Percentiles rank a stretch among this genome's conserved stretches.
phyloP scores from a whole-genome alignment of 2,888 invertebrate species.

The Conus canariensis region DNA sequence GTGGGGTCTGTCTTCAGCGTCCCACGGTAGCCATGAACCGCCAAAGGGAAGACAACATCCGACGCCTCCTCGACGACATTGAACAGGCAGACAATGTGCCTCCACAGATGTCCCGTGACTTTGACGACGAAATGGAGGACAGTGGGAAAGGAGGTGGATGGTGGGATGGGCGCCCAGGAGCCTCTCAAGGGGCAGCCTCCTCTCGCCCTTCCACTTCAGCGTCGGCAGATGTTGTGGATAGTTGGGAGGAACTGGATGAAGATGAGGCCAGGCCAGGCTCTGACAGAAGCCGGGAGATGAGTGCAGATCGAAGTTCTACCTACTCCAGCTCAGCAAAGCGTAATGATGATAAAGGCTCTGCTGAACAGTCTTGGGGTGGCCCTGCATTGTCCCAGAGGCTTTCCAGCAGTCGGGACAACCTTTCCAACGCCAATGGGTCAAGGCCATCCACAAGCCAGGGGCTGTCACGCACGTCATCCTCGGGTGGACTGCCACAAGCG shows the following conservation, averaged over 20 bases:
- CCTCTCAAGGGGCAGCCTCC: neutral
- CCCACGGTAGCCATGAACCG: slow-evolving; percentile 63
- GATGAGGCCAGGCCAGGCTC: neutral
- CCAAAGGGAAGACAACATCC: slow-evolving; percentile 60
- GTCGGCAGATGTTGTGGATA: neutral
- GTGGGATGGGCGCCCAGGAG: neutral
- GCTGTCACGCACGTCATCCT: neutral
- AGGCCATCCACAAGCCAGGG: slow-evolving; percentile 28
- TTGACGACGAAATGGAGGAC: neutral
- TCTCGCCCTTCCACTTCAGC: neutral
- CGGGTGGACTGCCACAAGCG: neutral
- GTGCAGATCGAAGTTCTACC: neutral
- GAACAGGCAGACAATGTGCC: slow-evolving; percentile 55
- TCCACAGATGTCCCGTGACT: slow-evolving; percentile 40
- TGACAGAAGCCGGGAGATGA: neutral
- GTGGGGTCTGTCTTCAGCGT: slow-evolving; percentile 54
- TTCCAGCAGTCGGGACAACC: neutral
- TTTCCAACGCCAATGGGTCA: neutral
- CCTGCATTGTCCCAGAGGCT: neutral
- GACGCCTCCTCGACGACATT: slow-evolving; percentile 64
- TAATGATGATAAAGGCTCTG: neutral
- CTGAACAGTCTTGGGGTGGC: neutral
- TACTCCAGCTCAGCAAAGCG: neutral
- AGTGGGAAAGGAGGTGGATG: neutral
- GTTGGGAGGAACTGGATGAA: slow-evolving; percentile 41